phyloP scores from a whole-genome alignment of 37 sponge, comb jelly and placozoan genomes.

The Haliclona indistincta region DNA sequence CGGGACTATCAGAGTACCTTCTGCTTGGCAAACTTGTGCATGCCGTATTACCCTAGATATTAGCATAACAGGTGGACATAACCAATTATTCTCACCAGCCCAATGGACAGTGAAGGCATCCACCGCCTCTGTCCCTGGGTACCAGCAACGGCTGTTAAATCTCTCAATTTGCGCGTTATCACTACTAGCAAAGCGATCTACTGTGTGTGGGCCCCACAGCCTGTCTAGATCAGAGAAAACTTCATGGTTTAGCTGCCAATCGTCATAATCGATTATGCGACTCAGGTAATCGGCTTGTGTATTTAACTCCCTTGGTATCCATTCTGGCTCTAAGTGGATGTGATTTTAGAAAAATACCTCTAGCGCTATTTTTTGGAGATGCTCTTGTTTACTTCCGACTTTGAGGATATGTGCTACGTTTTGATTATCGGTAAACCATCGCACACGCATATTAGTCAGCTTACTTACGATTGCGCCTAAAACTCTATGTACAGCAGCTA shows the following conservation, averaged over 20 bases:
- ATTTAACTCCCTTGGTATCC: slow-evolving; percentile 42
- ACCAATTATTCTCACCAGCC: slow-evolving; percentile 36
- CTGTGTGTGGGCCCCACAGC: slow-evolving; percentile 43
- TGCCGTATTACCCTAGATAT: slow-evolving; percentile 18
- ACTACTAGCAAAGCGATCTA: slow-evolving; percentile 20
- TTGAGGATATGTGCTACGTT: slow-evolving; percentile 27
- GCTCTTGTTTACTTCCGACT: slow-evolving; percentile 19
- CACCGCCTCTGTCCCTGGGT: slow-evolving; percentile 29
- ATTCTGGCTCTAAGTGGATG: slow-evolving; percentile 31
- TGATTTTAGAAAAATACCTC: neutral
- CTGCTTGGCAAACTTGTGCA: slow-evolving; percentile 4
- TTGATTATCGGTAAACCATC: slow-evolving; percentile 32
- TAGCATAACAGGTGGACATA: slow-evolving; percentile 23
- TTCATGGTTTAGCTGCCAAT: slow-evolving; percentile 23
- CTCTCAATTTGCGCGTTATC: slow-evolving; percentile 13
- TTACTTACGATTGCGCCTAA: slow-evolving; percentile 6
- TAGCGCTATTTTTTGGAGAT: slow-evolving; percentile 17
- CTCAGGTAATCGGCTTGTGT: slow-evolving; percentile 31
- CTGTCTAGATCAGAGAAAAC: slow-evolving; percentile 7
- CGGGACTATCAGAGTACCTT: slow-evolving; percentile 38
- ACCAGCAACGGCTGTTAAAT: slow-evolving; percentile 12
- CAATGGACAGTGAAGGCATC: slow-evolving; percentile 46
- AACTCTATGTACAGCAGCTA: slow-evolving; percentile 5
- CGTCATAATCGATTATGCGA: slow-evolving; percentile 25
- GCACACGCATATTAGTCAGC: neutral